Base-by-base conservation (phyloP, 2,113 vertebrate species). In the Porphyrio hochstetteri region DNA sequence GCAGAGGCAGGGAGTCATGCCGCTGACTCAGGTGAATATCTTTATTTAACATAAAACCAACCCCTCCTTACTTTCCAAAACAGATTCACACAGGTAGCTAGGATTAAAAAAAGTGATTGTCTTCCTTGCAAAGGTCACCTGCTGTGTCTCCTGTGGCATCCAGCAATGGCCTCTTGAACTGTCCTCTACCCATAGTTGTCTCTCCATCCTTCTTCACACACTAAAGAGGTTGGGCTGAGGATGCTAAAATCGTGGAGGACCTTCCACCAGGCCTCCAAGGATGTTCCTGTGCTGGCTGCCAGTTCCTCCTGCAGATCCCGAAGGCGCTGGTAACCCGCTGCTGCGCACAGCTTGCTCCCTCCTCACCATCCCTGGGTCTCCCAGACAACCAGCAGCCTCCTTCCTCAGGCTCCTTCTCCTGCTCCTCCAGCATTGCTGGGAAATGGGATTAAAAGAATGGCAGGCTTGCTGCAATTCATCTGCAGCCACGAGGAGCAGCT, bases 331-430 rank as follows among this genome's bases (percentile, higher is more conserved):
- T 10, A 84, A 76, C 29, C 17, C 0, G 3, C 28, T 1, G 4
- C 61, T 57, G 78, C 1, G 1, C 74, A 29, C 52, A 72, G 53
- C 19, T 61, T 29, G 69, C 60, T 92, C 75, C 93, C 0, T 2
- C 29, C 42, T 81, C 5, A 0, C 5, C 1, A 2, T 50, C 21
- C 88, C 31, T 6, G 0, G 23, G 75, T 95, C 89, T 87, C 91
- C 86, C 55, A 36, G 94, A 89, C 89, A 86, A 93, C 89, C 57
- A 78, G 77, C 92, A 89, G 70, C 60, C 77, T 53, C 75, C 61
- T 81, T 59, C 83, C 91, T 38, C 18, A 11, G 6, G 52, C 56
- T 96, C 48, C 53, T 72, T 63, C 4, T 8, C 80, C 69, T 29
- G 75, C 65, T 94, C 61, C 87, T 86, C 63, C 17, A 0, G 53